phyloP scores from a whole-genome alignment of 2,888 invertebrate genomes.

The Magallana nippona region DNA sequence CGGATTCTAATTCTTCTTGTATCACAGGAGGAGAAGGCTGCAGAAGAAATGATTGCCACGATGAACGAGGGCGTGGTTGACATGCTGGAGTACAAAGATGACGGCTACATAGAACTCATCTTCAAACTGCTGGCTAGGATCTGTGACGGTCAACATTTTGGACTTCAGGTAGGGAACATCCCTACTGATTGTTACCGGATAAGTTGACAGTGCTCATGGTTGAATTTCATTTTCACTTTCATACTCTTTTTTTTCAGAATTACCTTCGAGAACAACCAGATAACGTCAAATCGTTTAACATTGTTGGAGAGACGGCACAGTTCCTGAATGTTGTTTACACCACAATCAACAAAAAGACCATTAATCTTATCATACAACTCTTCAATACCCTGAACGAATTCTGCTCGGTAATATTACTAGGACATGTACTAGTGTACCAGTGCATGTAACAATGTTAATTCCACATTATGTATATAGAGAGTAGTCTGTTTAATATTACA shows the following conservation, averaged over 20 bases:
- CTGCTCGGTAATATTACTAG: conserved; percentile 76
- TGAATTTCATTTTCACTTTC: not conserved
- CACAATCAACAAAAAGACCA: conserved; percentile 76
- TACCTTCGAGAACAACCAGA: conserved; percentile 80
- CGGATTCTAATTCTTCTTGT: not conserved
- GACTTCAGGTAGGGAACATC: conserved; percentile 74
- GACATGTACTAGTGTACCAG: not conserved
- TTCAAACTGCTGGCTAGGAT: conserved; percentile 78
- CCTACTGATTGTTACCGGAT: not conserved
- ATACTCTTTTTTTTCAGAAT: conserved; percentile 66
- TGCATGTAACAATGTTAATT: not conserved
- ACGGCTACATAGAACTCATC: conserved; percentile 79
- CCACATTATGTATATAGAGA: too few relatives aligned
- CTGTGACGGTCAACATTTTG: conserved; percentile 79
- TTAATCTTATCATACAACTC: conserved; percentile 78
- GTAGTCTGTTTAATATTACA: too few relatives aligned
- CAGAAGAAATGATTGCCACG: conserved; percentile 64
- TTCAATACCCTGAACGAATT: conserved; percentile 79
- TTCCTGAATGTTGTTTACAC: conserved; percentile 79
- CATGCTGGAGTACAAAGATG: conserved; percentile 78
- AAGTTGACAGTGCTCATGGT: too few relatives aligned
- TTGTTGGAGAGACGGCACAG: conserved; percentile 79
- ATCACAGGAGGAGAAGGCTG: conserved; percentile 56
- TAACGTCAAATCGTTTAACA: conserved; percentile 80
- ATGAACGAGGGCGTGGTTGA: conserved; percentile 72